These are phyloP conservation scores for Onychostruthus taczanowskii DNA, from an alignment of 2,113 vertebrate genomes.

Conservation along the genomic window DNA sequence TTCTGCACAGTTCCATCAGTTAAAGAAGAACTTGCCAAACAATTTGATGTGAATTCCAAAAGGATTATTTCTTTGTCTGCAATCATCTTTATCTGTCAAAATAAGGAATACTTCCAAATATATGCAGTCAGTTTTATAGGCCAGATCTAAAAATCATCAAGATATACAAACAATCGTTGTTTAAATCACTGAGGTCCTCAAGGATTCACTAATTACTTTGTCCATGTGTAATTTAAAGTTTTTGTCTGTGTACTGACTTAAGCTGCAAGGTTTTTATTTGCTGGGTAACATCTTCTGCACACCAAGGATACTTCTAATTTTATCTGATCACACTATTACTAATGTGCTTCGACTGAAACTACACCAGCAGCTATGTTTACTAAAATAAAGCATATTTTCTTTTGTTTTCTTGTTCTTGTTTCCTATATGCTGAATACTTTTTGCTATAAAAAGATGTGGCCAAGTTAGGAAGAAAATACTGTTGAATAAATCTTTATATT, in stretches of 20 bases:
- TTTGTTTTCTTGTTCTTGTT: not conserved
- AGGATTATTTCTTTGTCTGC: not conserved
- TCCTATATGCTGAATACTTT: not conserved
- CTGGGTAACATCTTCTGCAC: not conserved
- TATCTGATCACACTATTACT: not conserved
- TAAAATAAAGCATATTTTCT: not conserved
- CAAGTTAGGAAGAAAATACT: not conserved
- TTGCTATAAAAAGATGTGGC: not conserved
- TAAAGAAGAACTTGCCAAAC: not conserved
- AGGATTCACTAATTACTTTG: not conserved
- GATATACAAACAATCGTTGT: not conserved
- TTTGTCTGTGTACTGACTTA: not conserved
- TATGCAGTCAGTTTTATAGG: not conserved
- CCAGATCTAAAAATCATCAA: not conserved
- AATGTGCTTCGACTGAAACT: not conserved
- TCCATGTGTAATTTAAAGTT: not conserved
- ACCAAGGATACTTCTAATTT: not conserved
- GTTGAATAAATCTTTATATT: not conserved
- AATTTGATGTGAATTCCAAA: not conserved
- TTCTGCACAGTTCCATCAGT: not conserved
- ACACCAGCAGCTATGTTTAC: not conserved
- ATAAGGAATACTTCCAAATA: not conserved
- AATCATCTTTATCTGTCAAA: not conserved
- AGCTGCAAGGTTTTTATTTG: not conserved
- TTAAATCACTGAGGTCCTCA: not conserved